phyloP scores from a whole-genome alignment of 1,140 invertebrate genomes.

The Drosophila mauritiana region DNA sequence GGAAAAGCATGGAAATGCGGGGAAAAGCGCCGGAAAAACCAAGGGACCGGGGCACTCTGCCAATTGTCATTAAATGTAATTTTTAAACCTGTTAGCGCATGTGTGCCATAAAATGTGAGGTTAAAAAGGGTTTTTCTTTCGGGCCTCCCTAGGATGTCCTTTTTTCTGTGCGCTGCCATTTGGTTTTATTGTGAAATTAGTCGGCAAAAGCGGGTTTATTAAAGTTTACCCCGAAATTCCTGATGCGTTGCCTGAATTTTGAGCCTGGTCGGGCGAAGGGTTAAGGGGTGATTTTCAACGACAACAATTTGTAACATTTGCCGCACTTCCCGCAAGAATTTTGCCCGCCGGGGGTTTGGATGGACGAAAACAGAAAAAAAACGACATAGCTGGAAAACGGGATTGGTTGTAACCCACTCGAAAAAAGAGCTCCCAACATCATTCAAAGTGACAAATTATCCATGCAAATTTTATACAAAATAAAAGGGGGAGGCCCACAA shows the following conservation, averaged over 20 bases:
- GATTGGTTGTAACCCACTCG: conserved; percentile 62
- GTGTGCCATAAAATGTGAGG: conserved; percentile 70
- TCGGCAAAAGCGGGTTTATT: conserved; percentile 77
- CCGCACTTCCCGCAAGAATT: conserved; percentile 80
- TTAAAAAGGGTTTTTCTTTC: conserved; percentile 63
- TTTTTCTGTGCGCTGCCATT: conserved; percentile 50
- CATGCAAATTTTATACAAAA: conserved; percentile 80
- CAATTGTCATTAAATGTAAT: conserved; percentile 83
- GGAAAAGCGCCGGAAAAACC: conserved; percentile 9
- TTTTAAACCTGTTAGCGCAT: conserved; percentile 81
- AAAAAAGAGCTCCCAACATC: conserved; percentile 70
- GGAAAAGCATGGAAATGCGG: conserved; percentile 3
- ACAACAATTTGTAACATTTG: conserved; percentile 83
- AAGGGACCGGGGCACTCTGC: conserved; percentile 45
- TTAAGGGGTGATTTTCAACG: conserved; percentile 49
- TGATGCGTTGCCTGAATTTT: conserved; percentile 36
- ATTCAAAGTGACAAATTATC: conserved; percentile 83
- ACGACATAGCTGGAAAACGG: background rate
- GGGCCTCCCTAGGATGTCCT: conserved; percentile 29
- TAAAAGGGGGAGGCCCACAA: conserved; percentile 1
- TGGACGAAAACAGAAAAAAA: background rate
- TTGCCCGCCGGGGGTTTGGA: conserved; percentile 18
- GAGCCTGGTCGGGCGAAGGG: conserved; percentile 18
- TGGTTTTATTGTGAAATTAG: conserved; percentile 81
- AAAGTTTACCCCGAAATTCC: conserved; percentile 56